phyloP scores from a whole-genome alignment of 35 echinoderm and acorn worm genomes.

The Apostichopus japonicus region DNA sequence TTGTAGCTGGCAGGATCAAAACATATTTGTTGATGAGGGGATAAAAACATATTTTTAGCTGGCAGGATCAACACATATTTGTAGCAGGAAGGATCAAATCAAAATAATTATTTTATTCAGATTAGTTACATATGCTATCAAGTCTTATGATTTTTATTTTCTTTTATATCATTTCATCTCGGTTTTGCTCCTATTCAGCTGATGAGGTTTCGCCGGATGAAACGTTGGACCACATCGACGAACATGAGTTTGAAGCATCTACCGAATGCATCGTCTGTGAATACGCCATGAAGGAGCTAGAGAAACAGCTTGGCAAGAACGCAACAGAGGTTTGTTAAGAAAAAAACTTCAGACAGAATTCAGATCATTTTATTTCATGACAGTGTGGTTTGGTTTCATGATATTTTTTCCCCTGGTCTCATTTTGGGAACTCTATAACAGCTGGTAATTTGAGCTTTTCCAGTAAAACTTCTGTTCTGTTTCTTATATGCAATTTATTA shows the following conservation, averaged over 20 bases:
- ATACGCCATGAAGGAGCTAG: conserved; percentile 22
- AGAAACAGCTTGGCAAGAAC: conserved; percentile 12
- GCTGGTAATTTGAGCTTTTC: too few species aligned
- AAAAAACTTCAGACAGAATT: background rate
- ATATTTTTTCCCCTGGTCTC: background rate
- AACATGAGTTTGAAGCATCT: background rate
- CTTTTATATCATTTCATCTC: too few species aligned
- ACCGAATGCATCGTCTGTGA: conserved; percentile 44
- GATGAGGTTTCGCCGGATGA: background rate
- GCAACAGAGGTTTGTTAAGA: conserved; percentile 11
- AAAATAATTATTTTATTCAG: too few species aligned
- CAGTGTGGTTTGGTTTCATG: background rate
- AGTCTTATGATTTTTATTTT: too few species aligned
- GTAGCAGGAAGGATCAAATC: too few species aligned
- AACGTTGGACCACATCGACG: background rate
- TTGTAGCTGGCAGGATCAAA: too few species aligned
- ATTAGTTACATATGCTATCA: too few species aligned
- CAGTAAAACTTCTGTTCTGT: too few species aligned
- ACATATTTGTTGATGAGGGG: too few species aligned
- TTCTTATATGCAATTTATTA: too few species aligned
- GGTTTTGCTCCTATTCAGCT: background rate
- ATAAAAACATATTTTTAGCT: too few species aligned
- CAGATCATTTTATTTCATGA: background rate
- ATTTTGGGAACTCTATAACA: background rate
- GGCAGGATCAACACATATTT: too few species aligned